Percentiles rank a stretch among this genome's conserved stretches.
Conservation (phyloP, 2,888 invertebrate genomes). For the Lasioglossum malachurum region DNA sequence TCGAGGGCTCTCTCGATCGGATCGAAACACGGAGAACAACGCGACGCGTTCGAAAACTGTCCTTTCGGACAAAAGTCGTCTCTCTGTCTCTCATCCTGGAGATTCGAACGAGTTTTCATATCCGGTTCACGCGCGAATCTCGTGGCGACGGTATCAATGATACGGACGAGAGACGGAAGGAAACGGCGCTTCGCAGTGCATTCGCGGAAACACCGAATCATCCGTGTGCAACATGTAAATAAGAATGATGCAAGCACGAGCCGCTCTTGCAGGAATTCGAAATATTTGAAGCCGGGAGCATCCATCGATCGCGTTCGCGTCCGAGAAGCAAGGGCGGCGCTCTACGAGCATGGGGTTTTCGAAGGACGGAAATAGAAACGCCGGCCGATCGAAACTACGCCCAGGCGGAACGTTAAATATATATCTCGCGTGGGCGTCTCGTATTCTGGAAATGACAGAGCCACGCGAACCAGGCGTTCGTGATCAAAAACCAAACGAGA, state of each 20-base stretch:
- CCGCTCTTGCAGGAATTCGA: conserved; percentile 11
- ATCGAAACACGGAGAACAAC: neutral
- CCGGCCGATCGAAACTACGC: conserved; percentile 8
- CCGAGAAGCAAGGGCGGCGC: neutral
- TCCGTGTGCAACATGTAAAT: conserved; percentile 11
- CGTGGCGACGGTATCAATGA: neutral
- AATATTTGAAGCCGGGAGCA: neutral
- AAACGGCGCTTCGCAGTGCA: neutral
- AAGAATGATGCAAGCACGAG: conserved; percentile 27
- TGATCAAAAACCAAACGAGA: neutral
- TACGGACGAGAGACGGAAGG: neutral
- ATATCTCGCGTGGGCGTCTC: conserved; percentile 31
- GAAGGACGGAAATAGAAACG: conserved; percentile 48
- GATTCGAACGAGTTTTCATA: neutral
- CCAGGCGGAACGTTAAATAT: conserved; percentile 49
- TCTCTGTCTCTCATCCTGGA: neutral
- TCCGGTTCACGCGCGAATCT: neutral
- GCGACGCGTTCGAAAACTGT: neutral
- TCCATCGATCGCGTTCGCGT: neutral
- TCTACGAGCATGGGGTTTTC: neutral
- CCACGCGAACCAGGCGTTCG: neutral
- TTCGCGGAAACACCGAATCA: neutral
- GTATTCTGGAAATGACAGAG: conserved; percentile 16
- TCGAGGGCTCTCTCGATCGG: neutral
- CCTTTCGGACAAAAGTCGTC: no score